Evolutionary conservation across 1,140 invertebrate species (phyloP).

Genomic region (Oryzaephilus surinamensis): DNA sequence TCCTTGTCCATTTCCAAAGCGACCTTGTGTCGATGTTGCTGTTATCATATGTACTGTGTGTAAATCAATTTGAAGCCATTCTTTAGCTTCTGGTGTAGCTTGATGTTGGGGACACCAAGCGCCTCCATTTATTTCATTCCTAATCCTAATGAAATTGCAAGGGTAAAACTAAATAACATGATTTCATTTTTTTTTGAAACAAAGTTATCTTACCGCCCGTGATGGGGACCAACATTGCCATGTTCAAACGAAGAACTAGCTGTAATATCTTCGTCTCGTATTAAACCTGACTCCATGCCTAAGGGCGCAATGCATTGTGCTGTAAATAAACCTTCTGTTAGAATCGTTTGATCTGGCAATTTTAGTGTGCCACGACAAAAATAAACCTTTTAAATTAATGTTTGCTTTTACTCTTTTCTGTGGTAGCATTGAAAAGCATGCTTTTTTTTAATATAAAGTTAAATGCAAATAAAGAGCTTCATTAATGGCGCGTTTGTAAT

Average conservation of each 20-base stretch:
- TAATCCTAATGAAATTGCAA: conserved; percentile 17
- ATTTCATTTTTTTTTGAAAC: conserved; percentile 2
- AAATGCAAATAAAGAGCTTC: no score
- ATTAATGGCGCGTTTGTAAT: no score
- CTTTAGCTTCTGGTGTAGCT: conserved; percentile 55
- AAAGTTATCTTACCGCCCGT: conserved; percentile 59
- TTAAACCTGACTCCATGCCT: conserved; percentile 82
- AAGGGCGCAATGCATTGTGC: conserved; percentile 71
- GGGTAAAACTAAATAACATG: not conserved
- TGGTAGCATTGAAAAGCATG: no score
- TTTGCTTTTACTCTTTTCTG: no score
- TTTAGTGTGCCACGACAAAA: no score
- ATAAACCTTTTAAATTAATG: no score
- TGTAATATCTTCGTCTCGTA: conserved; percentile 73
- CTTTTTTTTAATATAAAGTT: no score
- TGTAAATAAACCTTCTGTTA: no score
- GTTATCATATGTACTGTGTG: conserved; percentile 62
- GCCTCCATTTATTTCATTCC: conserved; percentile 28
- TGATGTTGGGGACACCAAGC: conserved; percentile 59
- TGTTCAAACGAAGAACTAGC: conserved; percentile 83
- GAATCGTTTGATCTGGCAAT: no score
- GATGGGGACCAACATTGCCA: conserved; percentile 82
- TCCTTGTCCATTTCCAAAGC: conserved; percentile 77
- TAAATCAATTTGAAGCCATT: conserved; percentile 73
- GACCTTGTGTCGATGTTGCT: conserved; percentile 68